Conservation (phyloP, 2,888 invertebrate species). For the Melanostoma scalare region DNA sequence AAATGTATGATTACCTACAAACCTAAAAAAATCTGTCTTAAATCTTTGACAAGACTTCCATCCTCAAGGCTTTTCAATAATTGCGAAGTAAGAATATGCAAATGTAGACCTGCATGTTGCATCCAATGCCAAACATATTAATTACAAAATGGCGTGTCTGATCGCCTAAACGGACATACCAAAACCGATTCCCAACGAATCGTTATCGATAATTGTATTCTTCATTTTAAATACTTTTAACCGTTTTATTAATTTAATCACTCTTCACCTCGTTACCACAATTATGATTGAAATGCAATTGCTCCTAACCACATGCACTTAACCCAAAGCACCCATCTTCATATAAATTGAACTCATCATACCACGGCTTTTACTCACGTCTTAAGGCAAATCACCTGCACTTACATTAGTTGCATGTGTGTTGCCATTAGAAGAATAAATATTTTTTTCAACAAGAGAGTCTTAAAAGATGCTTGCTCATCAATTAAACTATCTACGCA, state of each 20-base stretch:
- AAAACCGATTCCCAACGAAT: too few relatives aligned
- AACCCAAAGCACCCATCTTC: slow-evolving; percentile 23
- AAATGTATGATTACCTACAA: too few relatives aligned
- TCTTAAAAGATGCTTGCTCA: slow-evolving; percentile 30
- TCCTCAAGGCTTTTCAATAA: too few relatives aligned
- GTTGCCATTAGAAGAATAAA: slow-evolving; percentile 52
- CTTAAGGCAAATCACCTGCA: slow-evolving; percentile 34
- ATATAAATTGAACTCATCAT: slow-evolving; percentile 22
- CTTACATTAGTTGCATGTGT: slow-evolving; percentile 6
- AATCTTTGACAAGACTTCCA: too few relatives aligned
- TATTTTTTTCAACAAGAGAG: slow-evolving; percentile 21
- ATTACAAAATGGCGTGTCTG: too few relatives aligned
- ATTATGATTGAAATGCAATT: slow-evolving; percentile 48
- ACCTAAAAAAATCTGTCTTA: too few relatives aligned
- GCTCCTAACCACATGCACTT: slow-evolving; percentile 24
- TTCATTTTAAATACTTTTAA: background rate
- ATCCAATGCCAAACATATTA: too few relatives aligned
- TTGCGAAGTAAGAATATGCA: too few relatives aligned
- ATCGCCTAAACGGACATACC: too few relatives aligned
- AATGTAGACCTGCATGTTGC: too few relatives aligned
- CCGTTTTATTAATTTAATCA: slow-evolving; percentile 5
- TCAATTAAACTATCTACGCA: slow-evolving; percentile 49
- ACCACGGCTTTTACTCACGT: slow-evolving; percentile 1
- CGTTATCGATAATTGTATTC: background rate
- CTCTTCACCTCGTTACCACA: slow-evolving; percentile 21